Percentiles rank a stretch among this genome's conserved stretches.
Evolutionary conservation across 53 echinoderm and acorn worm genomes (phyloP).

Genomic region (Temnopleurus reevesii): DNA sequence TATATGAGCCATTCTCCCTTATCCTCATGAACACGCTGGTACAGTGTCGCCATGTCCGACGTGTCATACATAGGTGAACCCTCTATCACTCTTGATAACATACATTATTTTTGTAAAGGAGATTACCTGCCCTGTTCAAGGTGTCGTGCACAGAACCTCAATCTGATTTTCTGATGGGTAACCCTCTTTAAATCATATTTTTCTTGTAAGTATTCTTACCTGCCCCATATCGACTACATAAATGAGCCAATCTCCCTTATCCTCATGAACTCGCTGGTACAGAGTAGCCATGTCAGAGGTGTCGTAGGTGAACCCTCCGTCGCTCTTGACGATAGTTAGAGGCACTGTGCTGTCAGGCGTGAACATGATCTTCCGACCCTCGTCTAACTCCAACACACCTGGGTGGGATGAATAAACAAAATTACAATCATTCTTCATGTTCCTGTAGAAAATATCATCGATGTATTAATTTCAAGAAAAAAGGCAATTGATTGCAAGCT

Average conservation of each 20-base stretch:
- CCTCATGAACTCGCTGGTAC: slow-evolving; percentile 71
- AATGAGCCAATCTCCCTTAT: slow-evolving; percentile 83
- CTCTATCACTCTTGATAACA: slow-evolving; percentile 90
- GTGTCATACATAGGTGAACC: slow-evolving; percentile 92
- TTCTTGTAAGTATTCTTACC: slow-evolving; percentile 54
- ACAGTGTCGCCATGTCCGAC: slow-evolving; percentile 81
- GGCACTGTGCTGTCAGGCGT: slow-evolving; percentile 72
- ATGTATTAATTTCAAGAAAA: no score
- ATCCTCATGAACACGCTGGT: slow-evolving; percentile 70
- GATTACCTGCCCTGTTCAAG: no score
- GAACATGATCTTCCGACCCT: slow-evolving; percentile 95
- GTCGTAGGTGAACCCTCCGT: slow-evolving; percentile 94
- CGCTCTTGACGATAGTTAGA: slow-evolving; percentile 88
- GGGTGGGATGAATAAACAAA: not conserved
- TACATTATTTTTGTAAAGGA: no score
- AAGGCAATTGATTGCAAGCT: no score
- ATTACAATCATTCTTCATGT: no score
- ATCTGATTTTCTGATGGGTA: no score
- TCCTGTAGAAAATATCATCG: no score
- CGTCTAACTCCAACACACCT: slow-evolving; percentile 77
- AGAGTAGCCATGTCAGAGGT: slow-evolving; percentile 93
- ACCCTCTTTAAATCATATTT: no score
- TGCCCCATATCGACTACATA: slow-evolving; percentile 90
- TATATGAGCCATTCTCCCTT: slow-evolving; percentile 84
- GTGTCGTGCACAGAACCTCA: no score